Evolutionary conservation across 2,888 invertebrate genomes (phyloP), one percentile per base, ranked within the genome.

Genomic region (Linnaemya vulpina): DNA sequence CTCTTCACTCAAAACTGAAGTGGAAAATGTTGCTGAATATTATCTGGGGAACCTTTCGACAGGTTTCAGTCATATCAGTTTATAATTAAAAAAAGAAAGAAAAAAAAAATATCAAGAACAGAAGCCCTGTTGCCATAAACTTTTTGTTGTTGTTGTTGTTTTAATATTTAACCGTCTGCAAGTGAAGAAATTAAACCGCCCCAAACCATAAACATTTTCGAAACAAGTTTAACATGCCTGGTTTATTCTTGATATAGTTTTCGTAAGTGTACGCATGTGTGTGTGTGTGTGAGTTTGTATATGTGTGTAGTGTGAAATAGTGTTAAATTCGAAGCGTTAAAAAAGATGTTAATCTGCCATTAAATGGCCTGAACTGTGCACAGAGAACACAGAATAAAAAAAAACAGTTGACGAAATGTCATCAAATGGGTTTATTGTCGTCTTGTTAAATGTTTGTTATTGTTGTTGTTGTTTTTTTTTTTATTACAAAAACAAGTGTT

Each of bases 331-430:
- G 78, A 83, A 80, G 58, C 51, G 74, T 63, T 49, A 46, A 62
- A 51, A 80, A 68, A 76, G 73, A 84, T 84, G 84, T 84, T 84
- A 89, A 90, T 90, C 89, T 88, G 87, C 87, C 89, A 89, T 89
- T 89, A 89, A 90, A 90, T 90, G 89, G 88, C 88, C 89, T 88
- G 88, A 90, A 90, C 83, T 85, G 87, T 88, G 88, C 86, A 87
- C 15, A 89, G 60, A 73, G 73, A 51, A 51, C 40, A 43, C 68
- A 49, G 25, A 67, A 76, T 43, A 74, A 58, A 68, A n/a, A n/a
- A n/a, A n/a, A n/a, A n/a, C n/a, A 74, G 68, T 62, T 83, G 68
- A 11, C 55, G 30, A 75, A 77, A 73, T 60, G 60, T 73, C 65
- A 65, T 76, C 58, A 82, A 82, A 71, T 58, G 40, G 46, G 30